Conservation (phyloP, 2,888 invertebrate genomes). For the Microdon myrmicae region DNA sequence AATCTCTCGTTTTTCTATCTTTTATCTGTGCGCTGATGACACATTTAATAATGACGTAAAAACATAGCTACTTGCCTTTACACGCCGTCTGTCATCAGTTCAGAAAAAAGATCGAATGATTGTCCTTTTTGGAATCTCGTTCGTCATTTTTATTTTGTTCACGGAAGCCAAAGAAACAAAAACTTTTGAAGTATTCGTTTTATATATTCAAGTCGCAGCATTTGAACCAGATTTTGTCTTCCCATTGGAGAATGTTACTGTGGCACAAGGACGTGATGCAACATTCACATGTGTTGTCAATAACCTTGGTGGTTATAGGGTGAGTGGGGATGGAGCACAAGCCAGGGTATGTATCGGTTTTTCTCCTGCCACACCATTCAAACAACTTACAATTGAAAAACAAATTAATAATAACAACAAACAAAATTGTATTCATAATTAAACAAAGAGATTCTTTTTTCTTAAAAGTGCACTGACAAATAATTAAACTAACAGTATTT, state of each 20-base stretch:
- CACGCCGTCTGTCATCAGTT: neutral
- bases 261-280: conserved; percentile 80
- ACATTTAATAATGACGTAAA: neutral
- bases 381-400: conserved; percentile 24
- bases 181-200: conserved; percentile 31
- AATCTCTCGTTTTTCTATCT: conserved; percentile 4
- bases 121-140: too few relatives aligned
- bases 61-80: neutral
- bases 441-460: conserved; percentile 16
- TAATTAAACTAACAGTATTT: conserved; percentile 31
- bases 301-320: conserved; percentile 82
- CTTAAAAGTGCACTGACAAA: conserved; percentile 36
- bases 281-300: conserved; percentile 83
- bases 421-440: conserved; percentile 13
- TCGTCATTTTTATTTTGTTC: conserved; percentile 11
- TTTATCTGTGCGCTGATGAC: conserved; percentile 5
- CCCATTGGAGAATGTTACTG: conserved; percentile 80
- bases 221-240: conserved; percentile 80
- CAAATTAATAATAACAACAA: conserved; percentile 12
- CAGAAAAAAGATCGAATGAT: too few relatives aligned
- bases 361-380: conserved; percentile 43
- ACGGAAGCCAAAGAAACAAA: conserved; percentile 16
- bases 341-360: conserved; percentile 84
- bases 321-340: conserved; percentile 86
- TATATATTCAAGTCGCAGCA: conserved; percentile 70